A percentile compares a stretch with the other conserved stretches of the same genome.
These are phyloP conservation scores for Toxonevra muliebris DNA, from an alignment of 2,888 invertebrate genomes.

Conservation along the genomic window DNA sequence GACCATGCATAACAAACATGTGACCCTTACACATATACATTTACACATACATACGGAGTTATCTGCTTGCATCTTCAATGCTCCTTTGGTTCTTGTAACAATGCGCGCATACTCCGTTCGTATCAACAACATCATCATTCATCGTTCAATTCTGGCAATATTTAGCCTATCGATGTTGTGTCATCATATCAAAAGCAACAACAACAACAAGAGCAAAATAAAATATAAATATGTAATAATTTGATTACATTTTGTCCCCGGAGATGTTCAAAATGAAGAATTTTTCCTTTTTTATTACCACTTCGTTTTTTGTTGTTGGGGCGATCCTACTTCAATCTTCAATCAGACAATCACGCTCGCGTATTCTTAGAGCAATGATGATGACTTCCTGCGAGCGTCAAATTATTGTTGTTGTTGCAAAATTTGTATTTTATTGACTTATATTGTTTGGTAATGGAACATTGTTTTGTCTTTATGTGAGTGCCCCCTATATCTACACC, in stretches of 20 bases:
- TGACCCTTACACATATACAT: neutral
- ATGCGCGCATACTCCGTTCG: neutral
- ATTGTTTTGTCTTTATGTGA: neutral
- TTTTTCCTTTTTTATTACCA: constrained; percentile 33
- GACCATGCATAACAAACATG: too few relatives aligned
- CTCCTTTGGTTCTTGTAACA: too few relatives aligned
- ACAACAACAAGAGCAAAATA: constrained; percentile 7
- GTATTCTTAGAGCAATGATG: constrained; percentile 7
- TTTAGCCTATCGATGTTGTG: constrained; percentile 28
- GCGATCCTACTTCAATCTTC: constrained; percentile 30
- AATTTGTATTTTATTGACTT: neutral
- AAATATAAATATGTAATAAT: constrained; percentile 19
- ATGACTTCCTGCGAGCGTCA: neutral
- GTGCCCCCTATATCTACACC: too few relatives aligned
- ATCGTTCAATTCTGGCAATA: too few relatives aligned
- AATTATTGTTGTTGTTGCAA: neutral
- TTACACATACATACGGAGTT: neutral
- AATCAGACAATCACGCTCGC: constrained; percentile 28
- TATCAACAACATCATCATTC: too few relatives aligned
- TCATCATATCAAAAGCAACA: constrained; percentile 35
- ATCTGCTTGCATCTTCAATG: too few relatives aligned
- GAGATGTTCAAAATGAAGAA: constrained; percentile 37
- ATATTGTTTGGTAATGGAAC: neutral
- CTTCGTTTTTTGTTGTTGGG: neutral
- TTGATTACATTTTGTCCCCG: constrained; percentile 32